These are phyloP conservation scores for Augochlora pura DNA, from an alignment of 1,140 invertebrate species.

Conservation along the genomic window DNA sequence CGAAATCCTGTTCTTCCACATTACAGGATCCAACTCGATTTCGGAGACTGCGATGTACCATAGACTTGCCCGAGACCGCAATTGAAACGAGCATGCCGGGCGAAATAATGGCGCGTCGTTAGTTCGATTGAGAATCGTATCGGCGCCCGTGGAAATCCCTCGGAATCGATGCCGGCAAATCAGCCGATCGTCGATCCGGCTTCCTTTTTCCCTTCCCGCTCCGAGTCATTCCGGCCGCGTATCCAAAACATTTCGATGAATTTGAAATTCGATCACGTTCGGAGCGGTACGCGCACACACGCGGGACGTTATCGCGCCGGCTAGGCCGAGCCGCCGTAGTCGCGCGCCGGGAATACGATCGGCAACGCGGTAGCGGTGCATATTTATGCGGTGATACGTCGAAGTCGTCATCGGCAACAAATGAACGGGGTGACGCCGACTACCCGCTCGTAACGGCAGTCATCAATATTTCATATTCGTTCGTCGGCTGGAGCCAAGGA, in stretches of 20 bases:
- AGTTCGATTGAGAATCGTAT: conserved; percentile 15
- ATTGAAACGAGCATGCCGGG: neutral
- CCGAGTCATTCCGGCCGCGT: conserved; percentile 34
- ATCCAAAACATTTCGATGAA: conserved; percentile 45
- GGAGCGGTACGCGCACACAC: conserved; percentile 15
- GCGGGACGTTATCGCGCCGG: conserved; percentile 43
- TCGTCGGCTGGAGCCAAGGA: conserved; percentile 17
- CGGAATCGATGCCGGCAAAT: conserved; percentile 6
- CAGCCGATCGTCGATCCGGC: neutral
- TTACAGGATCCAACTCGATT: neutral
- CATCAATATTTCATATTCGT: conserved; percentile 65
- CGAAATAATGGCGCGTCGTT: conserved; percentile 24
- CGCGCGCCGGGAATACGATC: conserved; percentile 48
- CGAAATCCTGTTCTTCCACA: neutral
- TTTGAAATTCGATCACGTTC: conserved; percentile 66
- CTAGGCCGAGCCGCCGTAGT: conserved; percentile 36
- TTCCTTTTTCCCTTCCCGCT: neutral
- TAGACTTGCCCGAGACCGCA: neutral
- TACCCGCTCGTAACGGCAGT: conserved; percentile 22
- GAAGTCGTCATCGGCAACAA: conserved; percentile 55
- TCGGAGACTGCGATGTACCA: neutral
- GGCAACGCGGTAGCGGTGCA: conserved; percentile 47
- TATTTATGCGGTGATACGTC: conserved; percentile 58
- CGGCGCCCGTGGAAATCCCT: neutral
- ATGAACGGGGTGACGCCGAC: conserved; percentile 45